Percentiles rank a stretch among this genome's conserved stretches.
Evolutionary conservation across 2,113 vertebrate species (phyloP).

Genomic region (Sula dactylatra): DNA sequence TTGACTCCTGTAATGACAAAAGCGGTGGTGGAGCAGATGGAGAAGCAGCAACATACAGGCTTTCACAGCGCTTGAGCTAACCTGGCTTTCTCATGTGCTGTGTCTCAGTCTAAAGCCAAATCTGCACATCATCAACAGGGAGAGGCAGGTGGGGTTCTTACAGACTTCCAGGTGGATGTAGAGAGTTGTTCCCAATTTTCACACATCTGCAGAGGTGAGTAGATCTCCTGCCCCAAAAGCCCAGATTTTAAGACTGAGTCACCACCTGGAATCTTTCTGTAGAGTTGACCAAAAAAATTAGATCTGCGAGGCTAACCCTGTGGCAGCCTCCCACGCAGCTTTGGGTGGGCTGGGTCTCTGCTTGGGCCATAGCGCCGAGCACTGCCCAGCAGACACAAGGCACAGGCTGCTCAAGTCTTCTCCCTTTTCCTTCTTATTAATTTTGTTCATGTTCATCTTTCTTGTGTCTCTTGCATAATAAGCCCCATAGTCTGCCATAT

Average conservation of each 20-base stretch:
- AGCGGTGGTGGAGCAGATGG: not conserved
- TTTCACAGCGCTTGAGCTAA: not conserved
- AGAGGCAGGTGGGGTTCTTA: not conserved
- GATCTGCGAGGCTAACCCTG: fast-evolving
- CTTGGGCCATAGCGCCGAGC: fast-evolving
- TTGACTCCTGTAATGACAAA: not conserved
- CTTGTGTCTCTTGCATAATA: not conserved
- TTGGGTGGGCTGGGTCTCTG: not conserved
- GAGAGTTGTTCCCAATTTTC: not conserved
- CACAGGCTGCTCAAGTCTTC: not conserved
- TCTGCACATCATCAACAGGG: not conserved
- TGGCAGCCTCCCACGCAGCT: not conserved
- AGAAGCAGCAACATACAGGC: not conserved
- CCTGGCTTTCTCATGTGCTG: not conserved
- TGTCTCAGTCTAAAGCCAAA: not conserved
- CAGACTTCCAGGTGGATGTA: not conserved
- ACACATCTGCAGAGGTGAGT: not conserved
- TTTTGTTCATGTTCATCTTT: not conserved
- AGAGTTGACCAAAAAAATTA: not conserved
- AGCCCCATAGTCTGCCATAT: not conserved
- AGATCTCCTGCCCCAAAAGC: not conserved
- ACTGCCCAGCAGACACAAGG: not conserved
- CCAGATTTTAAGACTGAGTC: not conserved
- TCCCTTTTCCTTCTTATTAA: not conserved
- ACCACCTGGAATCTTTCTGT: not conserved